phyloP scores from a whole-genome alignment of 2,113 vertebrate species.

The Cinclus mexicanus region DNA sequence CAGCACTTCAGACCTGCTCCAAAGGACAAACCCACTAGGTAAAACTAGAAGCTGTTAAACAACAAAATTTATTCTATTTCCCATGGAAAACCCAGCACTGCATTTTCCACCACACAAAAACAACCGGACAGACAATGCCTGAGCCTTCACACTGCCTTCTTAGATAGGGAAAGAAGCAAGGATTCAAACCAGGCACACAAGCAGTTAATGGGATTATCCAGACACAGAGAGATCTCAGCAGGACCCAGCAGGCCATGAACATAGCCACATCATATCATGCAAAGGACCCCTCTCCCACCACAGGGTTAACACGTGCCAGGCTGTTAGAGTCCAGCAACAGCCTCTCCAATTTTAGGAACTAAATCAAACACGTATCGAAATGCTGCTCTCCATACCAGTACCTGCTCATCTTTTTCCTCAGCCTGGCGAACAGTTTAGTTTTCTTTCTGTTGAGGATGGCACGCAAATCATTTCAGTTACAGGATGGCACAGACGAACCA shows the following conservation, averaged over 20 bases:
- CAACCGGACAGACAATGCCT: background rate
- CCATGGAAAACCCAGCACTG: background rate
- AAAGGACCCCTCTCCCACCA: slow-evolving; percentile 27
- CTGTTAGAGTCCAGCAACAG: slow-evolving; percentile 64
- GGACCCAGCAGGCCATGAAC: slow-evolving; percentile 43
- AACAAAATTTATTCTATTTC: background rate
- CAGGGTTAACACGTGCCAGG: slow-evolving; percentile 62
- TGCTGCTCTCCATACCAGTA: slow-evolving; percentile 65
- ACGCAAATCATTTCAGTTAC: slow-evolving; percentile 61
- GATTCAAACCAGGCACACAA: slow-evolving; percentile 40
- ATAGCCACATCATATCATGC: slow-evolving; percentile 28
- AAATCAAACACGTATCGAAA: background rate
- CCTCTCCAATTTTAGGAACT: slow-evolving; percentile 35
- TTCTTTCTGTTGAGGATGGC: slow-evolving; percentile 82
- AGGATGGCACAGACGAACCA: slow-evolving; percentile 45
- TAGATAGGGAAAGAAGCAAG: background rate
- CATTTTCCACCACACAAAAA: background rate
- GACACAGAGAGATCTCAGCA: slow-evolving; percentile 27
- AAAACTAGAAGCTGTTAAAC: background rate
- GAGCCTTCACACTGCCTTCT: background rate
- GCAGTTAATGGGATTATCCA: slow-evolving; percentile 62
- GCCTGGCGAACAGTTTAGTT: slow-evolving; percentile 82
- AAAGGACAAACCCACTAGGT: background rate
- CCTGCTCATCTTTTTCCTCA: slow-evolving; percentile 84
- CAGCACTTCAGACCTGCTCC: slow-evolving; percentile 6